These are phyloP conservation scores for Natator depressus DNA, from an alignment of 2,113 vertebrate species.

Conservation along the genomic window DNA sequence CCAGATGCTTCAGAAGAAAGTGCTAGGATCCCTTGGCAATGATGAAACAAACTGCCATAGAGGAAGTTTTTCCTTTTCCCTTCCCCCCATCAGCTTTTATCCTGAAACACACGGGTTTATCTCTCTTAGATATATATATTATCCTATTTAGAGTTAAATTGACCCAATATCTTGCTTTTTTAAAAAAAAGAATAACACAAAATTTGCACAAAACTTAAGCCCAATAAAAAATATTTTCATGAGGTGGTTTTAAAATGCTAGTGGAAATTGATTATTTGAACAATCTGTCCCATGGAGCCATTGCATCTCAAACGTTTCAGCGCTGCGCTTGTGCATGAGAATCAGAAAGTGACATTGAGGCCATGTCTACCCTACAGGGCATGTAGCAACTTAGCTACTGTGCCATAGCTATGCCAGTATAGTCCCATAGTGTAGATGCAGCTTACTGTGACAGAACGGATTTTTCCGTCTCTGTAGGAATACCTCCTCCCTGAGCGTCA, in stretches of 20 bases:
- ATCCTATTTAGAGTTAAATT: not conserved
- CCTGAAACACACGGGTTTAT: not conserved
- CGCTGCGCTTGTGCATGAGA: not conserved
- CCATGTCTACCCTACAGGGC: not conserved
- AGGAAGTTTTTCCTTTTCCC: not conserved
- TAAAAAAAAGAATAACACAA: not conserved
- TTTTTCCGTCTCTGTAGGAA: not conserved
- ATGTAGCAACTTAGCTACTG: not conserved
- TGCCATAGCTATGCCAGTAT: not conserved
- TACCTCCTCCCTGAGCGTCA: not conserved
- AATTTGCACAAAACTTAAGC: not conserved
- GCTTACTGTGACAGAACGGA: not conserved
- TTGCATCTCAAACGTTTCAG: not conserved
- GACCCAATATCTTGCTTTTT: not conserved
- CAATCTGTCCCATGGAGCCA: not conserved
- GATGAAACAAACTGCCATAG: constrained; percentile 23
- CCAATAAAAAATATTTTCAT: not conserved
- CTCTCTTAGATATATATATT: not conserved
- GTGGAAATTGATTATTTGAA: not conserved
- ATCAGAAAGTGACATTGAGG: not conserved
- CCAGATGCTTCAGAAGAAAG: constrained; percentile 24
- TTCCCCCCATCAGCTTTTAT: not conserved
- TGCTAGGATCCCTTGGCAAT: constrained; percentile 11
- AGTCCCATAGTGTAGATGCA: not conserved
- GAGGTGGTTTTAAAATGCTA: not conserved